These are phyloP conservation scores for Cinclus cinclus DNA, from an alignment of 2,113 vertebrate species.

Conservation along the genomic window DNA sequence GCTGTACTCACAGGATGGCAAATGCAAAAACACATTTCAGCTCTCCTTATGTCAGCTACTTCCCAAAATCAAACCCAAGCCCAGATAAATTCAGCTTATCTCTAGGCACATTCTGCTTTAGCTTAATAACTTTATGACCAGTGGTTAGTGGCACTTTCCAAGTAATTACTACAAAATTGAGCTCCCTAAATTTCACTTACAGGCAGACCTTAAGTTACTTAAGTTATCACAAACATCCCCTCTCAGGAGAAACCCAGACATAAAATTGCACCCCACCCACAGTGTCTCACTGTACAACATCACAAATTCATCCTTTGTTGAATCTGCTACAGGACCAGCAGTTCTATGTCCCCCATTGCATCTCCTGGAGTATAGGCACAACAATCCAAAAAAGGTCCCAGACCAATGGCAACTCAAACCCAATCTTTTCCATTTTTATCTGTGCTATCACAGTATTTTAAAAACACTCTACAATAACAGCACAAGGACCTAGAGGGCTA, in stretches of 20 bases:
- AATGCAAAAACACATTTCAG: background rate
- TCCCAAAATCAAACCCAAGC: background rate
- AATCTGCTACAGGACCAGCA: background rate
- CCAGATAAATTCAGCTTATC: background rate
- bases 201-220: background rate
- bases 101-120: background rate
- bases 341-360: background rate
- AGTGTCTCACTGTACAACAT: background rate
- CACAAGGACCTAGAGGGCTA: background rate
- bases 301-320: background rate
- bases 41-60: background rate
- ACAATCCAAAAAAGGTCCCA: background rate
- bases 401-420: background rate
- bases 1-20: background rate
- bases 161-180: background rate
- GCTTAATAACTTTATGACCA: background rate
- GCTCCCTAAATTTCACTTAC: background rate
- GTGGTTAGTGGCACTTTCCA: background rate
- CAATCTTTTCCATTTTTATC: background rate
- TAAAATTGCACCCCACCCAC: background rate
- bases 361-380: accelerated
- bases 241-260: background rate
- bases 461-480: background rate
- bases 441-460: background rate
- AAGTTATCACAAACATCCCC: background rate